Percentiles rank a stretch among this genome's conserved stretches.
Evolutionary conservation across 2,888 invertebrate species (phyloP).

Genomic region (Caenorhabditis macrosperma): DNA sequence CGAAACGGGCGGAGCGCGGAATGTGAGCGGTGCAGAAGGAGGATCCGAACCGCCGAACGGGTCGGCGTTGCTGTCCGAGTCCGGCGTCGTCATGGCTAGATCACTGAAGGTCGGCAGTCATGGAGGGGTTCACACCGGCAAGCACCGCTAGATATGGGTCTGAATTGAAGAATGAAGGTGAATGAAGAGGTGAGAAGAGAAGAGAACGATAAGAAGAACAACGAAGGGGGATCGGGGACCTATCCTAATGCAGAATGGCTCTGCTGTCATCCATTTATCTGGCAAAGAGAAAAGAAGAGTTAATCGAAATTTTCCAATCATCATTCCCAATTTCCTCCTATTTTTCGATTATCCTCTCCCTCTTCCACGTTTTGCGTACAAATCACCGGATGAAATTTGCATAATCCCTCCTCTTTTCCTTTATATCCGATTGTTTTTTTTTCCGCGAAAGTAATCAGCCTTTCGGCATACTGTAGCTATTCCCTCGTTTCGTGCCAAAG

Average conservation of each 20-base stretch:
- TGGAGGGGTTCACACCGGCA: slow-evolving; percentile 4
- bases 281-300: not conserved
- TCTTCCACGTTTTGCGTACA: slow-evolving; percentile 2
- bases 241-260: slow-evolving; percentile 38
- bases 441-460: not conserved
- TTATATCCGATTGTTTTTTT: not conserved
- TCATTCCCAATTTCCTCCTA: not conserved
- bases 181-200: not conserved
- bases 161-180: slow-evolving; percentile 9
- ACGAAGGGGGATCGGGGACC: not conserved
- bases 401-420: slow-evolving; percentile 26
- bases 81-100: slow-evolving; percentile 59
- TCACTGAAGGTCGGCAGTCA: slow-evolving; percentile 10
- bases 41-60: slow-evolving; percentile 60
- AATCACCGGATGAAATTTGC: slow-evolving; percentile 16
- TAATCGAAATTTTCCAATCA: slow-evolving; percentile 10
- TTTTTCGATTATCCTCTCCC: not conserved
- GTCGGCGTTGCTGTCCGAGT: slow-evolving; percentile 63
- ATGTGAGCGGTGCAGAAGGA: slow-evolving; percentile 64
- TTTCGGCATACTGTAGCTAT: not conserved
- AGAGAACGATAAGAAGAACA: slow-evolving; percentile 10
- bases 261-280: not conserved
- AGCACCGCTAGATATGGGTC: slow-evolving; percentile 23
- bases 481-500: slow-evolving; percentile 19
- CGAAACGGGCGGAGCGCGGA: slow-evolving; percentile 63